Evolutionary conservation across 2,888 invertebrate genomes (phyloP), one percentile per base, ranked within the genome.

Genomic region (Parnassius apollo): DNA sequence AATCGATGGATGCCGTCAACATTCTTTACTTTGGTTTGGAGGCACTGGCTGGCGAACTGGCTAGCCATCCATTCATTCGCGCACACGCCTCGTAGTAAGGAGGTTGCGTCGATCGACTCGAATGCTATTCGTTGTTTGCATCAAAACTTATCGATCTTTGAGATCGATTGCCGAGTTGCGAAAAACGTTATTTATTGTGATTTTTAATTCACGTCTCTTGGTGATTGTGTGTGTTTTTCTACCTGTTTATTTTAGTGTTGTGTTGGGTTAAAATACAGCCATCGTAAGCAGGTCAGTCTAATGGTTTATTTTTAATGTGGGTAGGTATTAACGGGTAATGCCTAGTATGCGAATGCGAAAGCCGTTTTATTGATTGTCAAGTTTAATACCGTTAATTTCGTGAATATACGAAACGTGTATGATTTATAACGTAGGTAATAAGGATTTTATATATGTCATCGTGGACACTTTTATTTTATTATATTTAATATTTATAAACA

Each of bases 41-140:
- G 62, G 66, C 52, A 59, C 62, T 65, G 54, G 59, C 56, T 57
- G 53, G 64, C 61, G 1, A 13, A 7, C 8, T n/a, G 12, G n/a
- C n/a, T 12, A 46, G 46, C n/a, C 11, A n/a, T n/a, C n/a, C 66
- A 66, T 57, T 87, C 90, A 90, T 88, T 90, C 88, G 84, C 80
- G 85, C 81, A 81, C 79, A 78, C 77, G 87, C 85, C 80, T 75
- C 79, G 77, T 79, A 70, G 71, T 74, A 77, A 71, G 79, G 70
- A 82, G 86, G 86, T 74, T 80, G 86, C 75, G 78, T 82, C 66
- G 62, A 44, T 55, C 55, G 65, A 58, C 64, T 65, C 56, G 44
- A 62, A 64, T 53, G 65, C 66, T 66, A 68, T 67, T 65, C 68
- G 69, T 69, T 65, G 68, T 72, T 72, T 74, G 70, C 51, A 70